Evolutionary conservation across 2,888 invertebrate species (phyloP).

Genomic region (Cataglyphis rosenhaueri): DNA sequence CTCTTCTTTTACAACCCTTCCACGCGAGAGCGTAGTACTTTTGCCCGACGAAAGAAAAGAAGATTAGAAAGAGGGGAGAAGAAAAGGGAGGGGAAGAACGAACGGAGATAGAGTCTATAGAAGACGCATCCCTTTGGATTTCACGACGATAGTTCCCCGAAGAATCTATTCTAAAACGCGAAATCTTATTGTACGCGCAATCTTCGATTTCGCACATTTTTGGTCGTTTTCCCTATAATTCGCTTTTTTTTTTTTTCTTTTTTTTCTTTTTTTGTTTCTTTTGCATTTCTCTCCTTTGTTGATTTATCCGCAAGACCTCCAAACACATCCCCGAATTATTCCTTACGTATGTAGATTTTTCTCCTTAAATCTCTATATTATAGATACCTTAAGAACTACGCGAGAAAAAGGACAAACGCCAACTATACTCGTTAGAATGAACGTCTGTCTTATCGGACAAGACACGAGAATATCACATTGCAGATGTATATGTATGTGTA

Average conservation of each 20-base stretch:
- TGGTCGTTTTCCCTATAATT: slow-evolving; percentile 49
- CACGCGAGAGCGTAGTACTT: slow-evolving; percentile 44
- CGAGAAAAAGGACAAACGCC: slow-evolving; percentile 69
- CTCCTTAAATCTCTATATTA: slow-evolving; percentile 54
- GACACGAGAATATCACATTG: slow-evolving; percentile 85
- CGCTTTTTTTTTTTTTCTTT: slow-evolving; percentile 36
- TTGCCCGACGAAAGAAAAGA: slow-evolving; percentile 46
- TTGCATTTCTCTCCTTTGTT: slow-evolving; percentile 26
- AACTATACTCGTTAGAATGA: slow-evolving; percentile 79
- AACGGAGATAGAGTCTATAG: slow-evolving; percentile 24
- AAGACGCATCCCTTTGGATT: slow-evolving; percentile 34
- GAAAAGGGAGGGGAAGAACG: slow-evolving; percentile 33
- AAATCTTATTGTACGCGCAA: slow-evolving; percentile 42
- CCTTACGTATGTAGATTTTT: slow-evolving; percentile 52
- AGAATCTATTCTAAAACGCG: slow-evolving; percentile 46
- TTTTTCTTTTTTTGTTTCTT: neutral
- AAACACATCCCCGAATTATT: slow-evolving; percentile 34
- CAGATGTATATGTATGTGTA: slow-evolving; percentile 76
- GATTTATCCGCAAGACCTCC: slow-evolving; percentile 36
- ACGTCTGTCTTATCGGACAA: slow-evolving; percentile 84
- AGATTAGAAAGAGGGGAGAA: neutral
- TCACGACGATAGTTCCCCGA: slow-evolving; percentile 15
- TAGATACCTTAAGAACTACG: slow-evolving; percentile 63
- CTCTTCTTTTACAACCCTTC: slow-evolving; percentile 32
- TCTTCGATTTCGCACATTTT: slow-evolving; percentile 51